Evolutionary conservation across 2,113 vertebrate species (phyloP), one percentile per base, ranked within the genome.

Genomic region (Anoura caudifer): DNA sequence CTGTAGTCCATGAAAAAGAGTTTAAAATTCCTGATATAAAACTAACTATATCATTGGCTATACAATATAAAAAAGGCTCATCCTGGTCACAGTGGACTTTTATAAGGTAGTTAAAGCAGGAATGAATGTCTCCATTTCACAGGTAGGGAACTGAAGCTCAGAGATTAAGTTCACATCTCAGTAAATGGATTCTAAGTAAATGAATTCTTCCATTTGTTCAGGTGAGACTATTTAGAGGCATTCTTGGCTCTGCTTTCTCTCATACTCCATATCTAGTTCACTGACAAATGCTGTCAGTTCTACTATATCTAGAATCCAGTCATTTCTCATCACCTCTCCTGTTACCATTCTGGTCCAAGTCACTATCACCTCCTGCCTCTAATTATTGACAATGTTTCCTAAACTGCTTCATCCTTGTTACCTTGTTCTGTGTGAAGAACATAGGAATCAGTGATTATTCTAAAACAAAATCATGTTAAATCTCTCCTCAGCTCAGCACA

Each of bases 41-140:
- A 72, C 52, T 80, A 93, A 72, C 52, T 80, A 2, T 93, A 7
- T 93, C 47, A 63, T 94, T 95, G 22, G 11, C 65, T 36, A 82
- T 45, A 11, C 36, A 75, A 2, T 94, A 67, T 90, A 41, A 65
- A 94, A 89, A 65, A 61, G n/a, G 52, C 70, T 70, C n/a, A 43
- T 95, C 41, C 12, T 84, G 54, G 24, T 88, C 28, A 87, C 15
- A 70, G 36, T 45, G 65, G 7, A 56, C 47, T 75, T 75, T 77
- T 15, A 47, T 50, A 28, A 88, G 41, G 13, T 86, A 77, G 73
- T 43, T 41, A 73, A 56, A 79, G 43, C 75, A 80, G 79, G 83
- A 91, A 22, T 89, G 38, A 82, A 75, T 90, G 70, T 87, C 63
- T 94, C n/a, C 45, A 15, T 93, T 96, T 91, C 69, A 96, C 54